Percentiles rank a stretch among this genome's conserved stretches.
Conservation (phyloP, 2,113 vertebrate genomes). For the Xiphophorus hellerii region DNA sequence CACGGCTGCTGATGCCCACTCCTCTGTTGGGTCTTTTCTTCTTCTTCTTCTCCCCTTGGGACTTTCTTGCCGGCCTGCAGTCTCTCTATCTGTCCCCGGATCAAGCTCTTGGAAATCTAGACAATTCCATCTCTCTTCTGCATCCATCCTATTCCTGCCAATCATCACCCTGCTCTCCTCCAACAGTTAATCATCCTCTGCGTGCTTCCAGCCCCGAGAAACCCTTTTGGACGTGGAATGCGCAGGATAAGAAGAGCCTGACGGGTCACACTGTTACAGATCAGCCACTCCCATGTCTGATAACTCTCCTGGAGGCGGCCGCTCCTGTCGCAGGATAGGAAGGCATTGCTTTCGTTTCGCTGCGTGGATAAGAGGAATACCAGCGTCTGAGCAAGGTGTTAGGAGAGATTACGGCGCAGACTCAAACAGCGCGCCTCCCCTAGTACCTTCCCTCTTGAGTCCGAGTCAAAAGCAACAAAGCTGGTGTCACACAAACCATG, state of each 20-base stretch:
- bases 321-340: constrained; percentile 38
- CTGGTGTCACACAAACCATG: constrained; percentile 45
- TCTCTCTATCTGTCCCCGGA: constrained; percentile 24
- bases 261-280: constrained; percentile 16
- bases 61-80: constrained; percentile 5
- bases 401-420: constrained; percentile 53
- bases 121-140: constrained; percentile 51
- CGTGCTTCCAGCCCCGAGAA: constrained; percentile 17
- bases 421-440: constrained; percentile 23
- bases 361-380: constrained; percentile 55
- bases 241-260: constrained; percentile 55
- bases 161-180: not conserved
- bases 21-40: constrained; percentile 24
- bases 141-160: not conserved
- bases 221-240: constrained; percentile 47
- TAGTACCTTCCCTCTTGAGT: constrained; percentile 52
- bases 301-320: constrained; percentile 28
- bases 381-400: constrained; percentile 63
- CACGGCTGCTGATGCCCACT: constrained; percentile 79
- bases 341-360: constrained; percentile 63
- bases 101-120: constrained; percentile 31
- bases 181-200: constrained; percentile 7
- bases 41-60: constrained; percentile 39
- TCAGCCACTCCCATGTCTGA: constrained; percentile 24
- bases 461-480: constrained; percentile 69